phyloP scores from a whole-genome alignment of 2,888 invertebrate species.

The Dorcus hopei region DNA sequence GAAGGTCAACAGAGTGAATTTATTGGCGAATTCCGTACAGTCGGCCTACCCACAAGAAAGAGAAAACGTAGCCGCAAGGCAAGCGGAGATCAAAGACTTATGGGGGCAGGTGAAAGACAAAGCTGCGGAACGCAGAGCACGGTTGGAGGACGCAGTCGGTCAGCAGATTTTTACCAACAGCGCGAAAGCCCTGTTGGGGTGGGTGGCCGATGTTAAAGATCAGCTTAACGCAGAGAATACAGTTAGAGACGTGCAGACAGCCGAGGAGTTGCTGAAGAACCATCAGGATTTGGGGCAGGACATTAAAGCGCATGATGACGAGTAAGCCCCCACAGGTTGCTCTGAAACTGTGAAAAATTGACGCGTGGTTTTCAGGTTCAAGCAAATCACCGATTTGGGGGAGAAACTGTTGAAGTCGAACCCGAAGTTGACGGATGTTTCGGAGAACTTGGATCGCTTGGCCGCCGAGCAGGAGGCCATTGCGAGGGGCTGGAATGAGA shows the following conservation, averaged over 20 bases:
- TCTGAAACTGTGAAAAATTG: slow-evolving; percentile 1
- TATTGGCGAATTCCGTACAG: slow-evolving; percentile 87
- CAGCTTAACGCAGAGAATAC: slow-evolving; percentile 72
- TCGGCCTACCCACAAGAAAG: slow-evolving; percentile 89
- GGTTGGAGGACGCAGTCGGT: slow-evolving; percentile 92
- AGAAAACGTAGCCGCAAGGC: slow-evolving; percentile 78
- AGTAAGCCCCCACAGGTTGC: slow-evolving; percentile 54
- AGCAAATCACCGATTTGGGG: slow-evolving; percentile 77
- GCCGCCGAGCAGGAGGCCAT: slow-evolving; percentile 75
- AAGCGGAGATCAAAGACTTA: slow-evolving; percentile 79
- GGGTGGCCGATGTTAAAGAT: slow-evolving; percentile 78
- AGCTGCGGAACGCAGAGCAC: slow-evolving; percentile 76
- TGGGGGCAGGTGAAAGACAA: slow-evolving; percentile 88
- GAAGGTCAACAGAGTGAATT: slow-evolving; percentile 83
- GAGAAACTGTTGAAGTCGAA: slow-evolving; percentile 71
- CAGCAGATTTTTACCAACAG: slow-evolving; percentile 90
- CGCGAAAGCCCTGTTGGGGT: slow-evolving; percentile 75
- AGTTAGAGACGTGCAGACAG: slow-evolving; percentile 88
- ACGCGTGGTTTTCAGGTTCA: slow-evolving; percentile 55
- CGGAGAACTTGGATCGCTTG: slow-evolving; percentile 69
- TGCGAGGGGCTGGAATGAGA: slow-evolving; percentile 77
- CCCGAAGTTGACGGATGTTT: slow-evolving; percentile 71
- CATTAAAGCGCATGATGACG: slow-evolving; percentile 84
- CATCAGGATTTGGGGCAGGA: slow-evolving; percentile 90
- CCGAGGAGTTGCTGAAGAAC: slow-evolving; percentile 83